Percentiles rank a stretch among this genome's conserved stretches.
Conservation (phyloP, 2,113 vertebrate genomes). For the Tapirus terrestris region DNA sequence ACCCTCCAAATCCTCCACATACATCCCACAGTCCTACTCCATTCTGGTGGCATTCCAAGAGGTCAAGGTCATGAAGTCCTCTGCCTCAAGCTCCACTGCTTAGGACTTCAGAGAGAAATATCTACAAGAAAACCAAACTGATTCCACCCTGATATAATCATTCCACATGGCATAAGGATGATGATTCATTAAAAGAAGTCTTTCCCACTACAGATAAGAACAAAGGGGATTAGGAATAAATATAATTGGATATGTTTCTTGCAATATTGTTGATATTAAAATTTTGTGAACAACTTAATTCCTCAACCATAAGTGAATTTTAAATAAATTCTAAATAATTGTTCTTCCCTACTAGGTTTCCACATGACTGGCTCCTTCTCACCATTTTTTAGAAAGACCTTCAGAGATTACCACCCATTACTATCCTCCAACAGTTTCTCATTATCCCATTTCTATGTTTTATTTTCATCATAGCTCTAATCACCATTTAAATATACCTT, state of each 20-base stretch:
- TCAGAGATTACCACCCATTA: neutral
- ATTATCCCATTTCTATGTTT: neutral
- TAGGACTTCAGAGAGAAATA: neutral
- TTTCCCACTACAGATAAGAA: neutral
- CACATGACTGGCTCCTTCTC: neutral
- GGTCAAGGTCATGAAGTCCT: neutral
- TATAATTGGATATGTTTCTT: neutral
- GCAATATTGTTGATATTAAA: neutral
- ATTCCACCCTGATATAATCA: neutral
- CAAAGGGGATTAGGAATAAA: neutral
- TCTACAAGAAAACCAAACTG: neutral
- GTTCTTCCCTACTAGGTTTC: neutral
- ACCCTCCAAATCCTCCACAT: neutral
- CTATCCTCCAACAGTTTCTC: neutral
- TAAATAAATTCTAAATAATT: conserved; percentile 1
- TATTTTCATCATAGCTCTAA: neutral
- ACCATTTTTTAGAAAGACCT: neutral
- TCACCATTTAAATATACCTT: neutral
- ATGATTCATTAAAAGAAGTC: neutral
- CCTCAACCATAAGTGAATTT: neutral
- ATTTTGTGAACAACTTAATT: neutral
- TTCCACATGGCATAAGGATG: neutral
- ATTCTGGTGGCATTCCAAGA: neutral
- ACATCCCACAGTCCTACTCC: neutral
- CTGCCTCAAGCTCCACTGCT: neutral